Percentiles rank a stretch among this genome's conserved stretches.
Conservation (phyloP, 2,888 invertebrate genomes). For the Xestoiulus laeticollis region DNA sequence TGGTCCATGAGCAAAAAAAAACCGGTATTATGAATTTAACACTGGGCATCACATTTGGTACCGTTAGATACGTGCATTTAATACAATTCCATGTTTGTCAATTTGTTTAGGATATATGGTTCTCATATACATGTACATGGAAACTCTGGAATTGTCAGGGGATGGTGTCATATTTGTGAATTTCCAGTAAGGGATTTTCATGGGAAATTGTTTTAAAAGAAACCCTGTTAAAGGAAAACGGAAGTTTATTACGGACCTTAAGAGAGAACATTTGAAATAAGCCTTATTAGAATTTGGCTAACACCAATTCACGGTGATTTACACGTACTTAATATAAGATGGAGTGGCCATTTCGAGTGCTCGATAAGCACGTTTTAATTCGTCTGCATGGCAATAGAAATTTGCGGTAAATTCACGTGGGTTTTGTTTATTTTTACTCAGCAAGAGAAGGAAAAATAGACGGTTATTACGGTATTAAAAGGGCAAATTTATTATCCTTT, state of each 20-base stretch:
- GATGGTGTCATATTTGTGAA: too few species aligned
- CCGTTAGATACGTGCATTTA: not conserved
- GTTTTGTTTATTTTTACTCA: not conserved
- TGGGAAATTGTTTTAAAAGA: too few species aligned
- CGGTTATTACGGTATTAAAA: not conserved
- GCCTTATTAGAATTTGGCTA: not conserved
- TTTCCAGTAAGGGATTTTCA: too few species aligned
- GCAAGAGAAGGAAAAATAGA: not conserved
- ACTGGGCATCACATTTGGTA: too few species aligned
- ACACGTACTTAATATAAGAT: not conserved
- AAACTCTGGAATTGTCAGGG: too few species aligned
- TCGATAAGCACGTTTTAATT: constrained; percentile 27
- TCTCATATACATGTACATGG: too few species aligned
- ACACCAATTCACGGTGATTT: not conserved
- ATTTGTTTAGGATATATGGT: too few species aligned
- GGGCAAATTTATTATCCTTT: constrained; percentile 15
- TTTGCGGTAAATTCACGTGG: not conserved
- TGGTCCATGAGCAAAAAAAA: too few species aligned
- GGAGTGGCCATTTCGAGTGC: not conserved
- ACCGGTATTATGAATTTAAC: too few species aligned
- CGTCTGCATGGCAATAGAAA: not conserved
- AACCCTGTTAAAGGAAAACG: not conserved
- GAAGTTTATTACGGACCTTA: not conserved
- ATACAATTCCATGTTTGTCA: not conserved
- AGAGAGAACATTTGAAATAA: not conserved